Percentiles rank a stretch among this genome's conserved stretches.
Conservation (phyloP, 2,888 invertebrate genomes). For the Harmothoe impar region DNA sequence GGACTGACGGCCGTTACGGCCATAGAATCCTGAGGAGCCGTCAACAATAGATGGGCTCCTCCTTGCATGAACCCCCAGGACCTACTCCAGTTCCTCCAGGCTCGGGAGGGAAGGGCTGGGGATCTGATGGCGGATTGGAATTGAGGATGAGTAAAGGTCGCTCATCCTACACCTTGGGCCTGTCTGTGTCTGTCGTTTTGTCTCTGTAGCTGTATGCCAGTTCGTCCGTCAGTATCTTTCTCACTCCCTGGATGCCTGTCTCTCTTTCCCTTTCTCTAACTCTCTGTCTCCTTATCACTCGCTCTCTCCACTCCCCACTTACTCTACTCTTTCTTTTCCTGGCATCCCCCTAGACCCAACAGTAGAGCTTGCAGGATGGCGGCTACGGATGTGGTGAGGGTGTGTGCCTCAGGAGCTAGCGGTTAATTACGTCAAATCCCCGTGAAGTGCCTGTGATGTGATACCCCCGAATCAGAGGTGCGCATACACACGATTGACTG, state of each 20-base stretch:
- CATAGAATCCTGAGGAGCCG: constrained; percentile 44
- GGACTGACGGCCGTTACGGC: background rate
- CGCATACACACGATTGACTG: background rate
- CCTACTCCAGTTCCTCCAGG: background rate
- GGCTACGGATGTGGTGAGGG: background rate
- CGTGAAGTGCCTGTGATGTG: constrained; percentile 10
- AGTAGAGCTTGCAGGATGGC: background rate
- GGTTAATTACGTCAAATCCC: constrained; percentile 48
- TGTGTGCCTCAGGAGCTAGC: background rate
- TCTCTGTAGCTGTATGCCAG: no score
- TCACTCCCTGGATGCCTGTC: no score
- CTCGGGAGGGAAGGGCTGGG: background rate
- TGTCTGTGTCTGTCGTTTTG: no score
- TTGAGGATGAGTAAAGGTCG: no score
- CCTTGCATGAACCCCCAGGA: background rate
- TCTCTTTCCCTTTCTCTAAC: background rate
- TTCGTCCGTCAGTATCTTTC: no score
- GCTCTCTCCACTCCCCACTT: background rate
- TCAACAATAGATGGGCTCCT: constrained; percentile 29
- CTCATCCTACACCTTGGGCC: no score
- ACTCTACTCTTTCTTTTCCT: background rate
- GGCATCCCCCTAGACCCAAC: background rate
- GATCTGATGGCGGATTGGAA: no score
- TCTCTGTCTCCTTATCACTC: background rate
- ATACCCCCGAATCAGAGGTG: constrained; percentile 17